Conservation (phyloP, 64 coral and sea anemone genomes). For the Catalaphyllia jardinei region DNA sequence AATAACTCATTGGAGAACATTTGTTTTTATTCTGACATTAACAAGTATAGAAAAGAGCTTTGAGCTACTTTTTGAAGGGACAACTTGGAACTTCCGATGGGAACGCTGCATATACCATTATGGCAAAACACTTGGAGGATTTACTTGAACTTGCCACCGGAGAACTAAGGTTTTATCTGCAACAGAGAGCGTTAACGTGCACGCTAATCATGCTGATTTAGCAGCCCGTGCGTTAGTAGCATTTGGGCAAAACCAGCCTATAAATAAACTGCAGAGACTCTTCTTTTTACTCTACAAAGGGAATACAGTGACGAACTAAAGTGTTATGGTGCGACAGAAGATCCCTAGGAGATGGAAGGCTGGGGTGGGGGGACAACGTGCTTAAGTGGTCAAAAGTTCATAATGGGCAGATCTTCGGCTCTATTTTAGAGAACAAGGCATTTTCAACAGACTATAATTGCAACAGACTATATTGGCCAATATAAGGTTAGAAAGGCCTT, state of each 20-base stretch:
- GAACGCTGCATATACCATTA: too few relatives aligned
- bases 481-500: conserved; percentile 21
- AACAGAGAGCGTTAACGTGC: too few relatives aligned
- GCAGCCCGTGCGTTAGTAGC: conserved; percentile 35
- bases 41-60: too few relatives aligned
- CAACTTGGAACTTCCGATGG: too few relatives aligned
- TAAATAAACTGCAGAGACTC: conserved; percentile 34
- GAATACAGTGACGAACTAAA: conserved; percentile 7
- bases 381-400: not conserved
- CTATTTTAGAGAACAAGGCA: conserved; percentile 23
- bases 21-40: too few relatives aligned
- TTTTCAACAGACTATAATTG: conserved; percentile 22
- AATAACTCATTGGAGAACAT: too few relatives aligned
- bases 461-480: conserved; percentile 23
- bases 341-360: conserved; percentile 9
- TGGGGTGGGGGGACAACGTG: conserved; percentile 25
- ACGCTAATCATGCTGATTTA: not conserved
- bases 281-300: conserved; percentile 8
- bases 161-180: too few relatives aligned
- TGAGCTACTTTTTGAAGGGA: too few relatives aligned
- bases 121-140: too few relatives aligned
- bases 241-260: conserved; percentile 38
- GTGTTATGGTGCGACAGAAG: not conserved
- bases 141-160: too few relatives aligned
- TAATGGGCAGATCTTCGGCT: conserved; percentile 16